Conservation (phyloP, 2,888 invertebrate species). For the Isoperla grammatica region DNA sequence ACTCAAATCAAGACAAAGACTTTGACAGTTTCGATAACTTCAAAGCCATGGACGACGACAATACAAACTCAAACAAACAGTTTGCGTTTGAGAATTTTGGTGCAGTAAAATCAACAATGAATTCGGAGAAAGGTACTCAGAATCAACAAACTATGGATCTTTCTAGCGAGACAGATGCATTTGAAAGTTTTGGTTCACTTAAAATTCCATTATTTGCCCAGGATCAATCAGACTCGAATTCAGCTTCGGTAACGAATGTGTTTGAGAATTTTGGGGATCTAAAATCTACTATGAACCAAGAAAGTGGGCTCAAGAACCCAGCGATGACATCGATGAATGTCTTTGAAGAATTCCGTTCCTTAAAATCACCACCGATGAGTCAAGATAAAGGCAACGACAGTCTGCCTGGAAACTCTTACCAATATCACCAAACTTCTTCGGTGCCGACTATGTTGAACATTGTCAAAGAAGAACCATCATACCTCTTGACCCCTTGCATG, state of each 20-base stretch:
- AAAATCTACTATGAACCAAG: conserved; percentile 9
- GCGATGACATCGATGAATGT: conserved; percentile 3
- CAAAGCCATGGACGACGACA: conserved; percentile 15
- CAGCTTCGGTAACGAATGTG: conserved; percentile 10
- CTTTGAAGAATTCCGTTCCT: conserved; percentile 5
- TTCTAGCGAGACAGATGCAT: background rate
- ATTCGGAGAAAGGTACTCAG: background rate
- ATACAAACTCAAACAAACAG: background rate
- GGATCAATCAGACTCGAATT: background rate
- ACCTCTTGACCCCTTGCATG: conserved; percentile 10
- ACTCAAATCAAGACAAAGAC: conserved; percentile 14
- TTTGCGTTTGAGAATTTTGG: conserved; percentile 1
- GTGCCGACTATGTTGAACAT: conserved; percentile 27
- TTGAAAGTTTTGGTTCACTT: background rate
- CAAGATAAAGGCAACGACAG: conserved; percentile 39
- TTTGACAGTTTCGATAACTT: conserved; percentile 11
- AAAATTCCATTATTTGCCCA: too few species aligned
- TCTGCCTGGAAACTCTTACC: conserved; percentile 48
- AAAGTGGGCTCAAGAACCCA: background rate
- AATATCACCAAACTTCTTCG: conserved; percentile 39
- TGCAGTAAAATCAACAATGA: background rate
- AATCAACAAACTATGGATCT: background rate
- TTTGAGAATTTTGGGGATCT: conserved; percentile 13
- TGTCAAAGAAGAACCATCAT: conserved; percentile 50
- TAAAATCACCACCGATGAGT: background rate